Conservation (phyloP, 2,113 vertebrate genomes). For the Haplochromis burtoni region DNA sequence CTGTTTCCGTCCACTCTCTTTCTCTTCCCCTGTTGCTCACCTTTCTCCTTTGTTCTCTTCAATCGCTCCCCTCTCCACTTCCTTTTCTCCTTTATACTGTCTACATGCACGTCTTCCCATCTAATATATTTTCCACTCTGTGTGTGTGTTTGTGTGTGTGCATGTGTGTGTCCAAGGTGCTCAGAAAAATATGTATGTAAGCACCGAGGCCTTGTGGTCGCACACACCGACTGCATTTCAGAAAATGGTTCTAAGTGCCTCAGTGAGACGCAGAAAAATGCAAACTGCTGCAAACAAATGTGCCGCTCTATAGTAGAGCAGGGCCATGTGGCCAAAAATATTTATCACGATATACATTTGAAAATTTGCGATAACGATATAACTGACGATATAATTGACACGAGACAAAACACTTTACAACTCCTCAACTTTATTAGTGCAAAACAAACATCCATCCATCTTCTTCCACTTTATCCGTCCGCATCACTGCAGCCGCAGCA, state of each 20-base stretch:
- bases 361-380: accelerated
- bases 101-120: not conserved
- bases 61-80: not conserved
- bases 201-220: not conserved
- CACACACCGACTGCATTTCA: not conserved
- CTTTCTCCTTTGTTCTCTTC: not conserved
- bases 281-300: not conserved
- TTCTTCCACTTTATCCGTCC: too few species aligned
- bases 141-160: not conserved
- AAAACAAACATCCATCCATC: not conserved
- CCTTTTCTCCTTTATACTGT: not conserved
- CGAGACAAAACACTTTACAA: accelerated
- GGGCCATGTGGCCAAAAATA: not conserved
- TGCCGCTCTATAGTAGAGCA: not conserved
- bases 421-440: not conserved
- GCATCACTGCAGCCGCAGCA: too few species aligned
- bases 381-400: not conserved
- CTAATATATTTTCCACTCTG: not conserved
- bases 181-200: not conserved
- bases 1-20: not conserved
- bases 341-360: accelerated
- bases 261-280: not conserved
- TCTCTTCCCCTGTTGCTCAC: not conserved
- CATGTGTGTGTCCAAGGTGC: not conserved
- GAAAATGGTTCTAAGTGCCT: not conserved